Evolutionary conservation across 1,140 invertebrate species (phyloP), one percentile per base, ranked within the genome.

Genomic region (Ostrea denselamellosa): DNA sequence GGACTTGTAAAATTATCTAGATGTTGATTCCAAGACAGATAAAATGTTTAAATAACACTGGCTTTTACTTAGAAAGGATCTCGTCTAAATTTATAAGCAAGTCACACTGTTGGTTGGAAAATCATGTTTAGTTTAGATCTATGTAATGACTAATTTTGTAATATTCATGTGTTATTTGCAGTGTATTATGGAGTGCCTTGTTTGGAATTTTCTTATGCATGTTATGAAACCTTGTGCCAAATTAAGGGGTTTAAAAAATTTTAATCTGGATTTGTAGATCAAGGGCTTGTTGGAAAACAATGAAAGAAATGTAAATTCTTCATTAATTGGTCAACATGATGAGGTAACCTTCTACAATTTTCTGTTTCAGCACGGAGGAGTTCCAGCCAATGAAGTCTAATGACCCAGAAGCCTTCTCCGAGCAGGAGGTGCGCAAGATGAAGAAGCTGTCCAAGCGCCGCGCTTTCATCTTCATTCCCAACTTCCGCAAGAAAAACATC

Each of bases 401-500:
- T 77, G 68, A 77, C 68, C 68, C 68, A 22, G 68, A 77, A 77
- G 68, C 68, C 25, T 34, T 77, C 68, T 83, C 82, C 44, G 82
- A 51, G 44, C 51, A 34, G 9, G 56, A 87, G 77, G 83, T 71
- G 71, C 62, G 53, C 25, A 87, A 89, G 53, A 89, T 86, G 86
- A 89, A 83, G 86, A 87, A 87, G 58, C 19, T 71, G 3, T 86
- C 86, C 14, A 89, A 87, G 83, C 12, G 28, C 8, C 86, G 83
- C n/a, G 65, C 89, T 14, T 12, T 86, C 1, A 25, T 87, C 12
- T 89, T 89, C 71, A 89, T 89, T 71, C 86, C 89, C 19, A 77
- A 86, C 34, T 87, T 89, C 83, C 89, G 84, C 53, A 89, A 89
- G 58, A 85, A 62, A 14, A 87, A 87, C 53, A 89, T 87, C 44